These are phyloP conservation scores for Agrotis exclamationis DNA, from an alignment of 2,888 invertebrate species.

Conservation along the genomic window DNA sequence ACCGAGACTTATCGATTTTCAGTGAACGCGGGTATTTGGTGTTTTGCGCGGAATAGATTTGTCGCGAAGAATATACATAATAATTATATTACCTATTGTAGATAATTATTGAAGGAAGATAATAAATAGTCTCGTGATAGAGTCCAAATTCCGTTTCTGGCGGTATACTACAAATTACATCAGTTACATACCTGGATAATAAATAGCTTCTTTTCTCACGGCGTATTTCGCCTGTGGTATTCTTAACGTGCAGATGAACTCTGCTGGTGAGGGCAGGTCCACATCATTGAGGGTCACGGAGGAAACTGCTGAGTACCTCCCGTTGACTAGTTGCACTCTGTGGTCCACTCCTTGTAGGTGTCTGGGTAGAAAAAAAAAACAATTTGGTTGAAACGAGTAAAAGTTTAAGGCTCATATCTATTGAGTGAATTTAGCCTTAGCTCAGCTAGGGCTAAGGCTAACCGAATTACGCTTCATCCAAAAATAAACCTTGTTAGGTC, in stretches of 20 bases:
- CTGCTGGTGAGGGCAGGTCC: conserved; percentile 88
- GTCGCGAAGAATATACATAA: too few species aligned
- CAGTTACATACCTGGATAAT: conserved; percentile 89
- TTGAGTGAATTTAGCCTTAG: not conserved
- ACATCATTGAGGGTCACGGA: conserved; percentile 89
- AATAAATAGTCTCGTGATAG: too few species aligned
- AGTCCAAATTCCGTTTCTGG: too few species aligned
- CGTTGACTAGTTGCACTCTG: conserved; percentile 81
- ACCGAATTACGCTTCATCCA: too few species aligned
- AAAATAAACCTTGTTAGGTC: too few species aligned
- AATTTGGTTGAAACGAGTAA: not conserved
- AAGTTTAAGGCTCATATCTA: not conserved
- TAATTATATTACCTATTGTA: too few species aligned
- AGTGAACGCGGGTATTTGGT: too few species aligned
- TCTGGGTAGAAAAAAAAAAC: conserved; percentile 66
- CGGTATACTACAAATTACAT: too few species aligned
- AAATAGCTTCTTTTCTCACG: conserved; percentile 89
- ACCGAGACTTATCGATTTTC: too few species aligned
- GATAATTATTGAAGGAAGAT: too few species aligned
- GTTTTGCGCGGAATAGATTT: too few species aligned
- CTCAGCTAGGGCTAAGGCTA: too few species aligned
- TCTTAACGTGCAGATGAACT: conserved; percentile 92
- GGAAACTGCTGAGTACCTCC: conserved; percentile 90
- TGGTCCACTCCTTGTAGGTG: conserved; percentile 83
- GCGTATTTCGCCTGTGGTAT: conserved; percentile 92